Base-by-base conservation (phyloP, 2,888 invertebrate species). In the Idaea dimidiata region DNA sequence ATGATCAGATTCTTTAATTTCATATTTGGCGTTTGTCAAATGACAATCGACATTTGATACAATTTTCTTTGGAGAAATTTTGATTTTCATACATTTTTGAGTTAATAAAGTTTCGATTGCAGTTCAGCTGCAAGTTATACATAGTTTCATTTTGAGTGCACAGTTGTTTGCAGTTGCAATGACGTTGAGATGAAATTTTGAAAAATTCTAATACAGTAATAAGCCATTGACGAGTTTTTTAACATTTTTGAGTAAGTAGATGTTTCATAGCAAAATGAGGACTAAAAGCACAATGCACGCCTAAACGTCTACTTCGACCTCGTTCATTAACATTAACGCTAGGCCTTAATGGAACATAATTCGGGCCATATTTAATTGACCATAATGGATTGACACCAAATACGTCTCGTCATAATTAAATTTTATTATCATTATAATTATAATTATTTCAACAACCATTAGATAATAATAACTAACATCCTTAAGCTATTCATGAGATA, bases 311-410 rank as follows among this genome's bases (percentile, higher is more conserved):
- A 81, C 68, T 72, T 68, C 69, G 72, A 75, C 67, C 76, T 70
- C 74, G 77, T 72, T 71, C 70, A 72, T 78, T 79, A 77, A 72
- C 78, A 78, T 83, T 82, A 83, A 78, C 68, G 77, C 80, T 84
- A 88, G 72, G 79, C 82, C 76, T 79, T 83, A 84, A 80, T 78
- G 81, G 81, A 83, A 82, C 82, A 82, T 80, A 81, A 83, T 87
- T 88, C 85, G 84, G 84, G 83, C 86, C 82, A 78, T 75, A 82
- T 72, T 76, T 88, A 92, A 91, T 92, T 92, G 91, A 92, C 91
- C 87, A 84, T 80, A 17, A 83, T 80, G 73, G 75, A 89, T 88
- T 88, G 86, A 90, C 88, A 86, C 79, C 74, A 78, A 83, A 66
- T 68, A 82, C 78, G 72, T 77, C 78, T 78, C 77, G 75, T 83